phyloP scores from a whole-genome alignment of 1,140 invertebrate species.

The Spodoptera litura region DNA sequence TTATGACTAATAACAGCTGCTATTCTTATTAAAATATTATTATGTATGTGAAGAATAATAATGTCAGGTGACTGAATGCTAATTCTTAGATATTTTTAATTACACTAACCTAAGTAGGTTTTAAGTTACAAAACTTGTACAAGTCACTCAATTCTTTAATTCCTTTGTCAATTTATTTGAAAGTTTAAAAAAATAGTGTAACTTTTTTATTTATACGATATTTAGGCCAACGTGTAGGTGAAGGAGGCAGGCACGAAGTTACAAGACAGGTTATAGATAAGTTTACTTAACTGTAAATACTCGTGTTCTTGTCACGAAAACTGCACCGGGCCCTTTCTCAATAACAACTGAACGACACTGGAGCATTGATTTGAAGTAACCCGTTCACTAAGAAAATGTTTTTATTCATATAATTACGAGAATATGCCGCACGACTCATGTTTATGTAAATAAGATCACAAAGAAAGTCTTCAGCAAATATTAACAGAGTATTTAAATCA shows the following conservation, averaged over 20 bases:
- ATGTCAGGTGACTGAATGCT: too few species aligned
- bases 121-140: too few species aligned
- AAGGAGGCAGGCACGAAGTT: slow-evolving; percentile 19
- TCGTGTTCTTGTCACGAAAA: slow-evolving; percentile 13
- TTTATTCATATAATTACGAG: neutral
- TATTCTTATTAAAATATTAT: too few species aligned
- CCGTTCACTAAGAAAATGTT: neutral
- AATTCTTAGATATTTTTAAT: too few species aligned
- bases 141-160: too few species aligned
- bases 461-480: neutral
- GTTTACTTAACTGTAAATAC: slow-evolving; percentile 37
- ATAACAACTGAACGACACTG: slow-evolving; percentile 4
- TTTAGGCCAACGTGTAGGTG: slow-evolving; percentile 23
- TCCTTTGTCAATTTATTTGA: too few species aligned
- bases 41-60: too few species aligned
- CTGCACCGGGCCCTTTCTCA: neutral
- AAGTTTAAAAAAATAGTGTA: neutral
- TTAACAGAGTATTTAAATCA: too few species aligned
- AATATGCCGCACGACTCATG: neutral
- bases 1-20: too few species aligned
- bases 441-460: neutral
- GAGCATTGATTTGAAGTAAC: neutral
- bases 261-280: slow-evolving; percentile 42
- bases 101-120: too few species aligned
- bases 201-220: slow-evolving; percentile 3